Evolutionary conservation across 1,140 invertebrate genomes (phyloP).

Genomic region (Drosophila littoralis): DNA sequence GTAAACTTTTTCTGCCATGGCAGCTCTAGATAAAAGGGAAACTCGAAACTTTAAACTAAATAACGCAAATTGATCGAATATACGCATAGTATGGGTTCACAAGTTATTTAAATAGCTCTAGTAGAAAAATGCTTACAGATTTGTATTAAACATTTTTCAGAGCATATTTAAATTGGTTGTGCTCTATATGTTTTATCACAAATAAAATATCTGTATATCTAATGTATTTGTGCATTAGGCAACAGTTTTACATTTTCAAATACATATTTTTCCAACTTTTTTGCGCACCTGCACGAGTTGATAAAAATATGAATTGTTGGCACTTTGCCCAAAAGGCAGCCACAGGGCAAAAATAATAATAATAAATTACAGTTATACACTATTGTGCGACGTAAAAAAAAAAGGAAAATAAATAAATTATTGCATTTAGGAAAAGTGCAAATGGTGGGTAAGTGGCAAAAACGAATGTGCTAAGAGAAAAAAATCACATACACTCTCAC

Average conservation of each 20-base stretch:
- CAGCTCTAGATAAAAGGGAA: constrained; percentile 51
- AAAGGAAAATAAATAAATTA: constrained; percentile 41
- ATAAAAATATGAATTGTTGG: constrained; percentile 63
- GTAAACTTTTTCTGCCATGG: constrained; percentile 52
- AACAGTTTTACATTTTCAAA: constrained; percentile 27
- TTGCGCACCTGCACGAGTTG: constrained; percentile 43
- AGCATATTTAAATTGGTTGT: constrained; percentile 7
- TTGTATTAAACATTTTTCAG: neutral
- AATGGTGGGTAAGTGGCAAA: constrained; percentile 42
- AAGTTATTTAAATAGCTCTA: constrained; percentile 24
- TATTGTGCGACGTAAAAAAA: constrained; percentile 40
- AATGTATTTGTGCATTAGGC: constrained; percentile 72
- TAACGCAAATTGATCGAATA: constrained; percentile 75
- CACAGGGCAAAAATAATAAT: constrained; percentile 58
- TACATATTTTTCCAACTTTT: constrained; percentile 37
- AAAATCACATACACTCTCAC: constrained; percentile 1
- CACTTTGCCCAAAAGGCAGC: constrained; percentile 56
- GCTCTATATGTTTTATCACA: constrained; percentile 47
- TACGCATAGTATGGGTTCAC: constrained; percentile 19
- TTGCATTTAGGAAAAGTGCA: constrained; percentile 39
- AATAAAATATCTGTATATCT: constrained; percentile 27
- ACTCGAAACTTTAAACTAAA: constrained; percentile 50
- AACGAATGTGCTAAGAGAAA: constrained; percentile 11
- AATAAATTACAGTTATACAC: constrained; percentile 72
- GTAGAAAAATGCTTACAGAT: neutral